Base-by-base conservation (phyloP, 2,888 invertebrate genomes). In the Caenorhabditis sp. region DNA sequence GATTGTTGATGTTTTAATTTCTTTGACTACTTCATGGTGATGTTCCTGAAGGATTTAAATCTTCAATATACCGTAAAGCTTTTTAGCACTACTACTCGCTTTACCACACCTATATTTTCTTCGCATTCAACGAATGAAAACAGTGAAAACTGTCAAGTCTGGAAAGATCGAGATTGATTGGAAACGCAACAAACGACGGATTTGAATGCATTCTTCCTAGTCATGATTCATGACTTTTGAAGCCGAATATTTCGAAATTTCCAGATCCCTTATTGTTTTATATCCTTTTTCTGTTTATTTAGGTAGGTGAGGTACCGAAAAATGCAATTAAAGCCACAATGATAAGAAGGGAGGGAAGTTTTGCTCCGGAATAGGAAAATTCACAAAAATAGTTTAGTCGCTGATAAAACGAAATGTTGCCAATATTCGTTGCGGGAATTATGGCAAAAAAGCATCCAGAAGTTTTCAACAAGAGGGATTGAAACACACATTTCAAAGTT, bases 321-420 rank as follows among this genome's bases (percentile, higher is more conserved):
- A 68, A 76, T 61, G 76, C 76, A 68, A 76, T 76, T 76, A 68
- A 76, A 49, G 24, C 66, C 44, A 66, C 28, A 58, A 59, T 51
- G 74, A 64, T 54, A 73, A 51, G 38, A 68, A 7, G 19, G 2
- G 61, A 22, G 38, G 41, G 47, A 49, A 31, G 7, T 28, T 64
- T 49, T 59, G 61, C 68, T 76, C 68, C 76, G 68, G 51, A 76
- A 75, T 26, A 47, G 74, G 66, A 51, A 47, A 56, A 75, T 66
- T 51, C 73, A 63, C 56, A 41, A 75, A 66, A 75, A 75, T 75
- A 66, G 66, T 61, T 31, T 75, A 66, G 66, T 61, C 22, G 54
- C 26, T 56, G 74, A 56, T 74, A 49, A 75, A 61, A 54, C 24
- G 31, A 76, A 68, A 61, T 76, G 76, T 76, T 76, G 76, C 76